Percentiles rank a stretch among this genome's conserved stretches.
These are phyloP conservation scores for Pseudopipra pipra DNA, from an alignment of 2,113 vertebrate species.

Conservation along the genomic window DNA sequence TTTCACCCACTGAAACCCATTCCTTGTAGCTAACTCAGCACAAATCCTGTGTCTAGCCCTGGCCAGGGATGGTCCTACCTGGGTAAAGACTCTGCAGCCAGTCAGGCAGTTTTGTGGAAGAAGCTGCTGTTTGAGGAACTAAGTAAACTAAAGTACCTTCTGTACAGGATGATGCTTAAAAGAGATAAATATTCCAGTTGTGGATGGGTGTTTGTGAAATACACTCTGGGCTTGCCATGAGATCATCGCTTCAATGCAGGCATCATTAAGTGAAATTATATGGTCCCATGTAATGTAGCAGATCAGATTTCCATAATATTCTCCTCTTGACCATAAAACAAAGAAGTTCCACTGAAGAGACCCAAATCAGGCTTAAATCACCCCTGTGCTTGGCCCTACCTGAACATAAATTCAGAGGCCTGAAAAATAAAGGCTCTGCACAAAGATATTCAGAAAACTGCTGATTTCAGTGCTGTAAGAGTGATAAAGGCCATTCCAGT, in stretches of 20 bases:
- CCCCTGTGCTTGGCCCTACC: not conserved
- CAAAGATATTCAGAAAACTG: not conserved
- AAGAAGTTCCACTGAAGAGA: not conserved
- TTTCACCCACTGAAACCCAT: not conserved
- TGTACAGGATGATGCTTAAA: not conserved
- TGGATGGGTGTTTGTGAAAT: not conserved
- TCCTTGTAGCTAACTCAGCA: not conserved
- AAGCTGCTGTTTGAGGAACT: not conserved
- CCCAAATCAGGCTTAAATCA: not conserved
- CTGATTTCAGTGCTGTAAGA: not conserved
- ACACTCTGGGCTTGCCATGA: not conserved
- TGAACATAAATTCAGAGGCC: not conserved
- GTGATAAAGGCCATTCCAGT: not conserved
- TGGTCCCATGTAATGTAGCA: not conserved
- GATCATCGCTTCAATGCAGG: not conserved
- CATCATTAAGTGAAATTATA: not conserved
- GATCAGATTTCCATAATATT: not conserved
- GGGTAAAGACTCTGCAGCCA: not conserved
- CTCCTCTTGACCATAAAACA: not conserved
- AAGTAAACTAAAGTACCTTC: not conserved
- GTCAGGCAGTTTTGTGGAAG: not conserved
- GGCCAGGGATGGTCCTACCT: not conserved
- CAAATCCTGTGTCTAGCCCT: not conserved
- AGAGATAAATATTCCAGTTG: not conserved
- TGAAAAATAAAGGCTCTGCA: not conserved